A percentile compares a stretch with the other conserved stretches of the same genome.
Evolutionary conservation across 2,797 vertebrate species (phyloP).

Genomic region (Allobates femoralis): DNA sequence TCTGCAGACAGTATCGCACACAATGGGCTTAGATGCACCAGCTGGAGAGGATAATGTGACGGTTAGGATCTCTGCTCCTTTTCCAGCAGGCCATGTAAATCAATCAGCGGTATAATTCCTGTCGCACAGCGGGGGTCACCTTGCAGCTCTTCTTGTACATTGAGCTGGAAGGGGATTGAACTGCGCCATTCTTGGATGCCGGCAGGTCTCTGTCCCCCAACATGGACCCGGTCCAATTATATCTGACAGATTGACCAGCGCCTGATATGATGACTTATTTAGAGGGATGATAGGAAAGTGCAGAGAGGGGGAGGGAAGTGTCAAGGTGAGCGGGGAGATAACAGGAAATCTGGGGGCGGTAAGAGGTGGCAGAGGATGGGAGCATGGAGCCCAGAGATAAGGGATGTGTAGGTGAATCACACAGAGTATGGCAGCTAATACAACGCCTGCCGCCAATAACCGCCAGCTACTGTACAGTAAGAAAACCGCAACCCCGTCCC

Average conservation of each 20-base stretch:
- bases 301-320: background rate
- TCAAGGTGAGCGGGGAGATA: conserved; percentile 20
- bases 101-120: conserved; percentile 31
- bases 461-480: conserved; percentile 25
- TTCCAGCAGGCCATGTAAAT: conserved; percentile 16
- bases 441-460: background rate
- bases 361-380: background rate
- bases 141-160: conserved; percentile 29
- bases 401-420: conserved; percentile 10
- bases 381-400: conserved; percentile 36
- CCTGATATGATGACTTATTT: conserved; percentile 55
- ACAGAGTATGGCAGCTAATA: background rate
- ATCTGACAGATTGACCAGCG: conserved; percentile 52
- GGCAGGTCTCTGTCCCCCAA: conserved; percentile 23
- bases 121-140: conserved; percentile 41
- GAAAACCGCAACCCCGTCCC: background rate
- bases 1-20: background rate
- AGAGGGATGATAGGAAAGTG: conserved; percentile 32
- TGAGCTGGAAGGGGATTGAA: conserved; percentile 9
- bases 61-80: no score
- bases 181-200: background rate
- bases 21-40: no score
- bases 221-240: conserved; percentile 49
- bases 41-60: no score
- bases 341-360: background rate